Evolutionary conservation across 2,888 invertebrate genomes (phyloP), one percentile per base, ranked within the genome.

Genomic region (Limnephilus lunatus): DNA sequence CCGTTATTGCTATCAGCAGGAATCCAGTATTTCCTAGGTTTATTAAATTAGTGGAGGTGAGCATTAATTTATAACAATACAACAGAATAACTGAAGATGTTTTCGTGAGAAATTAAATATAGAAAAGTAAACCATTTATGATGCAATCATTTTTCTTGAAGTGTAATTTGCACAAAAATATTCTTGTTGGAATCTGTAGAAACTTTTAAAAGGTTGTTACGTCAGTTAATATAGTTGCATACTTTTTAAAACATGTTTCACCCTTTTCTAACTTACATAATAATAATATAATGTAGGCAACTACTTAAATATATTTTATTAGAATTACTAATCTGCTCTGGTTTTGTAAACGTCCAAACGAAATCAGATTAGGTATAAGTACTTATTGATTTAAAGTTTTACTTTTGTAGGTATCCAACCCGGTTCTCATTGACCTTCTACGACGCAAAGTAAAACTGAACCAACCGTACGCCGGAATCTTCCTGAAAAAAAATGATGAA

Each of bases 1-100:
- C 99, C 4, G 97, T 99, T 14, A 98, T 99, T 94, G 99, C 99
- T 0, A 98, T 99, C 94, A 98, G 97, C 94, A 97, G 99, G 94
- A 99, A 99, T 96, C 99, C 99, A 7, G 98, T 99, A 1, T 99
- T 99, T 96, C 99, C 99, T 32, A 97, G 99, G 94, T 99, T 99
- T 95, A 99, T 99, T 94, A 99, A 99, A 96, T 97, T 99, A 94
- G 97, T 99, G 93, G 99, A 99, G 97, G 98, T 98, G 83, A 48
- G 83, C 89, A 4, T 15, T 90, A n/a, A 48, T 48, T 44, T 86
- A 83, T 83, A 35, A 32, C 30, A 86, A 80, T 31, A 31, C 30
- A 35, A 35, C 30, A 32, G 25, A 25, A 25, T 35, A 19, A 19
- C 15, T 83, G 15, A 35, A 35, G 12, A 83, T 68, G n/a, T 68